Base-by-base conservation (phyloP, 1,140 invertebrate species). In the Aphelenchoides besseyi region DNA sequence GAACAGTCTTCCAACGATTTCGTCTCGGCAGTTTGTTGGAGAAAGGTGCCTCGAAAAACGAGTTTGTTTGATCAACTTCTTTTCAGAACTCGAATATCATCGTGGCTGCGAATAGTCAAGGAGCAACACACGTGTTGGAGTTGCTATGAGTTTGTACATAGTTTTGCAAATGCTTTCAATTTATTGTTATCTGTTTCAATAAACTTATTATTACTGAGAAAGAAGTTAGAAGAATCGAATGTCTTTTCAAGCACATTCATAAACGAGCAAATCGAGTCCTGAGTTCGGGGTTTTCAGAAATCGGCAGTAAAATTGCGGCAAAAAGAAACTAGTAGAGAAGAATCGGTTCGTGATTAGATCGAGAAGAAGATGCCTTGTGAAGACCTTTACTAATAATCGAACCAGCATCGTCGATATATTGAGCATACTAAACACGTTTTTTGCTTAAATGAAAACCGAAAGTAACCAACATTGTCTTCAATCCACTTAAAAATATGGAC, bases 1-100 rank as follows among this genome's bases (percentile, higher is more conserved):
- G 30, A 64, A 26, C 29, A 57, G 0, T 41, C 37, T n/a, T 53
- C 90, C 0, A 92, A 91, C 80, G 93, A 96, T 86, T 96, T 96
- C 87, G 93, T 97, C 37, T 95, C 93, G 30, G 94, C 94, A 30
- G 93, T 97, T 26, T 95, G 93, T 81, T 97, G 94, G 94, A 89
- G 91, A 79, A 87, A 86, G 68, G 87, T 87, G 78, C n/a, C n/a
- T n/a, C n/a, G n/a, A n/a, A n/a, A n/a, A n/a, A n/a, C n/a, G n/a
- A n/a, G 5, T 30, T 29, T 69, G 30, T 71, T 69, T 68, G 5
- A 28, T 67, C 32, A 8, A 48, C 8, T 53, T 59, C 67, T 73
- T 81, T 85, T 23, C 89, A 91, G 84, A 89, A 90, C 77, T 91
- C 91, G 2, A 91, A 92, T 87, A 91, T 94, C 68, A 88, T 96